Evolutionary conservation across 2,888 invertebrate genomes (phyloP), one percentile per base, ranked within the genome.

Genomic region (Bimastos eiseni): DNA sequence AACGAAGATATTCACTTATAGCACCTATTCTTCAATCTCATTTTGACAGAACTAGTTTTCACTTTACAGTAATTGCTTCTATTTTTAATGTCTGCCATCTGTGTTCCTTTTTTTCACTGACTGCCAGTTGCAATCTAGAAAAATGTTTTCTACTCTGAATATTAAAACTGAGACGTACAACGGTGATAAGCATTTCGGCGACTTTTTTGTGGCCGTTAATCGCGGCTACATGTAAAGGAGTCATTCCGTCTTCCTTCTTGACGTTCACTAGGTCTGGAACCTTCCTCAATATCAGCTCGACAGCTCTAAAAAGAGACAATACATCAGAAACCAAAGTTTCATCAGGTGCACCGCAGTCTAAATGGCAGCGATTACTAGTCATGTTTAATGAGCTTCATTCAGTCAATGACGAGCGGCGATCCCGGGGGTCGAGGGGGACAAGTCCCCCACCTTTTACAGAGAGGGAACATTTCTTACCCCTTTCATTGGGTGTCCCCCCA

Each of bases 211-310:
- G 86, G 37, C 86, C 86, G 34, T 86, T 86, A 21, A 86, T 86
- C 24, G 86, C 86, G 15, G 86, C 86, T 24, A 86, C 37, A 19
- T 86, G 86, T 15, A 86, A 86, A 36, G 86, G 86, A 6, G 86
- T 86, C 86, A 86, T 86, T 34, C 86, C 86, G n/a, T 86, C 86
- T 36, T 37, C 37, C 36, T 86, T 86, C 86, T 34, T 86, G 19
- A 86, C 37, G 34, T 86, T 34, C 36, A 86, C 37, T 86, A 86
- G 34, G 6, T 36, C 34, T 36, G 86, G 86, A 86, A 86, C 86
- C 36, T 33, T 86, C 11, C 24, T 86, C 36, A 86, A 36, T 36
- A 86, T 86, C 36, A 34, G 24, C 37, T 86, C 86, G 19, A 37
- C 37, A 8, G 86, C 86, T 36, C 86, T 86, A 37, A 33, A 49